phyloP scores from a whole-genome alignment of 1,140 invertebrate genomes.

The Pseudomyrmex concolor region DNA sequence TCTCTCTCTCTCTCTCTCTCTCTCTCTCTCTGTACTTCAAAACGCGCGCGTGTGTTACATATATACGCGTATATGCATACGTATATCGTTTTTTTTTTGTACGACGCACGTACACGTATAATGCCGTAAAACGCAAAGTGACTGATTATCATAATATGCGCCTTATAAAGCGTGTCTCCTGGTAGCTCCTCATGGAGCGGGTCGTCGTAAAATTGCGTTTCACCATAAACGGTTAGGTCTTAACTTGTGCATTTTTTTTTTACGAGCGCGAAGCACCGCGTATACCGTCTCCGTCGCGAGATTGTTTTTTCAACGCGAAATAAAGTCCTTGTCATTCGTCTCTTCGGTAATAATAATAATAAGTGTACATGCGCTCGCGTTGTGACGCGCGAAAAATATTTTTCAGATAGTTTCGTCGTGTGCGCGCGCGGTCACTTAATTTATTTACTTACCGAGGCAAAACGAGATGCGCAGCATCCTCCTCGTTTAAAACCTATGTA shows the following conservation, averaged over 20 bases:
- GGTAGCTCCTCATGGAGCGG: conserved; percentile 22
- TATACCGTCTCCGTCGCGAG: neutral
- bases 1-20: neutral
- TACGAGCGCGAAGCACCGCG: neutral
- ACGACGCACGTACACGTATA: neutral
- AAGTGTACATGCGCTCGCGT: too few relatives aligned
- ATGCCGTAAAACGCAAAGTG: conserved; percentile 22
- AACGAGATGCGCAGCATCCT: conserved; percentile 51
- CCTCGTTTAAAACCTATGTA: conserved; percentile 43
- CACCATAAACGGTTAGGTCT: conserved; percentile 26
- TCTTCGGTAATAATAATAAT: neutral
- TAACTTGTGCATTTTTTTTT: conserved; percentile 18
- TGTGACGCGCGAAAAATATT: too few relatives aligned
- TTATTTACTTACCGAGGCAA: conserved; percentile 77
- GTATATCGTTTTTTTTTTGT: neutral
- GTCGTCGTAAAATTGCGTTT: conserved; percentile 44
- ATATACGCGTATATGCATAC: neutral
- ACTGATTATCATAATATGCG: conserved; percentile 51
- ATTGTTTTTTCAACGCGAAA: conserved; percentile 8
- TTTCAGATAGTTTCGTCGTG: neutral
- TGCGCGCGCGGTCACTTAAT: conserved; percentile 70
- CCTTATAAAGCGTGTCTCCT: conserved; percentile 3
- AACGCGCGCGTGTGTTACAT: neutral
- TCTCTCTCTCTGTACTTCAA: neutral
- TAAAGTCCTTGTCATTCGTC: neutral